Conservation (phyloP, 1,140 invertebrate genomes). For the Wasmannia auropunctata region DNA sequence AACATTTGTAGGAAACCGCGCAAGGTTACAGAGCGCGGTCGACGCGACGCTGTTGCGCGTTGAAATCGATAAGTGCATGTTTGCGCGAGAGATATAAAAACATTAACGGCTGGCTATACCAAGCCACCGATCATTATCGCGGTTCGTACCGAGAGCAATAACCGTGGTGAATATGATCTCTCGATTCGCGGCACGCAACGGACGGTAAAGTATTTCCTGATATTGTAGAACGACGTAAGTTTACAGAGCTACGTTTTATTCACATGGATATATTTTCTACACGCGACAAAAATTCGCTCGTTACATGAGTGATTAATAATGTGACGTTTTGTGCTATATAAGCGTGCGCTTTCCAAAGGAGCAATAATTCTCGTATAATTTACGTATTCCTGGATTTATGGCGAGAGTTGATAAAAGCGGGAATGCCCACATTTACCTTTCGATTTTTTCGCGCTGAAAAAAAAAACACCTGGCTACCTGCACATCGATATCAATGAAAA, state of each 20-base stretch:
- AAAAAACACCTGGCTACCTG: constrained; percentile 29
- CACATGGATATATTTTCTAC: background rate
- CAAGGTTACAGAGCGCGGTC: background rate
- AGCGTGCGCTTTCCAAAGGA: background rate
- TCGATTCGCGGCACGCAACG: constrained; percentile 22
- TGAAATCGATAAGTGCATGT: constrained; percentile 48
- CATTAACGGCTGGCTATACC: constrained; percentile 3
- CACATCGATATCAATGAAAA: constrained; percentile 52
- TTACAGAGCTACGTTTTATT: background rate
- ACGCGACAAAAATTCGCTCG: background rate
- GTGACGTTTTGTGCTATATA: background rate
- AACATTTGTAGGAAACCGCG: constrained; percentile 30
- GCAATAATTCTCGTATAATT: background rate
- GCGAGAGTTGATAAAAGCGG: constrained; percentile 6
- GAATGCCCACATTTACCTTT: background rate
- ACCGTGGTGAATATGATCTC: constrained; percentile 38
- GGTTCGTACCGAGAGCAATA: constrained; percentile 20
- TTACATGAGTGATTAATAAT: constrained; percentile 6
- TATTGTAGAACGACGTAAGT: background rate
- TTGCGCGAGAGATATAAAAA: constrained; percentile 36
- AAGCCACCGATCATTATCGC: constrained; percentile 34
- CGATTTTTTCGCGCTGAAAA: background rate
- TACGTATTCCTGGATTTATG: constrained; percentile 7
- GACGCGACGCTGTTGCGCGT: constrained; percentile 37
- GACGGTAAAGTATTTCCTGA: background rate